Percentiles rank a stretch among this genome's conserved stretches.
Conservation (phyloP, 1,140 invertebrate genomes). For the Ceratoteleas bidentatus region DNA sequence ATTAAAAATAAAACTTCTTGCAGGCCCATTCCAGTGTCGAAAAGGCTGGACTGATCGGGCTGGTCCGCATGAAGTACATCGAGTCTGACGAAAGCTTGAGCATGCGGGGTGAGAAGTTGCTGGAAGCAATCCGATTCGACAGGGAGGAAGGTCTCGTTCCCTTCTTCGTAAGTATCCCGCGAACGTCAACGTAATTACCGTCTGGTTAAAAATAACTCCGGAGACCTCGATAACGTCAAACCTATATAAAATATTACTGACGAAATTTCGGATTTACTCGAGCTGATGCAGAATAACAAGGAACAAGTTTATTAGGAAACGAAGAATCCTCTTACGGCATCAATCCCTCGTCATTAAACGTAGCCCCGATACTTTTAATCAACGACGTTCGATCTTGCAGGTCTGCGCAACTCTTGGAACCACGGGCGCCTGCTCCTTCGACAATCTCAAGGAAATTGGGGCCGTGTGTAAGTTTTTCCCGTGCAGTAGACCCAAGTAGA, state of each 20-base stretch:
- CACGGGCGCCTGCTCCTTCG: conserved; percentile 97
- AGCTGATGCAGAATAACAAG: not conserved
- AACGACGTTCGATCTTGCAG: conserved; percentile 80
- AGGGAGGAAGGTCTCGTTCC: conserved; percentile 94
- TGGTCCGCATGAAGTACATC: conserved; percentile 96
- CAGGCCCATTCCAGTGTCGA: conserved; percentile 97
- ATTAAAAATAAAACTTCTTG: conserved; percentile 17
- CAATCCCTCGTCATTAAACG: conserved; percentile 13
- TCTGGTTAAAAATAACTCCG: too few relatives aligned
- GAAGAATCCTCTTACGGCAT: conserved; percentile 27
- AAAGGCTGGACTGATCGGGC: conserved; percentile 94
- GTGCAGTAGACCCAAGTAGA: too few relatives aligned
- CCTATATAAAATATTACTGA: not conserved
- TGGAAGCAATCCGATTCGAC: conserved; percentile 91
- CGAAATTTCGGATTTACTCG: not conserved
- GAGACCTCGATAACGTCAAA: not conserved
- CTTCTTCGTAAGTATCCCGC: conserved; percentile 91
- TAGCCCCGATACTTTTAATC: not conserved
- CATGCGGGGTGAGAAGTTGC: conserved; percentile 90
- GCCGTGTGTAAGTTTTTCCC: conserved; percentile 82
- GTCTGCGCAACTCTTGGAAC: conserved; percentile 96
- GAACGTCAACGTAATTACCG: not conserved
- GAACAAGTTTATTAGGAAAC: conserved; percentile 24
- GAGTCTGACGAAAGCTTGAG: conserved; percentile 92
- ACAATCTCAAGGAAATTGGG: conserved; percentile 92